Base-by-base conservation (phyloP, 2,888 invertebrate genomes). In the Drosophila testacea region DNA sequence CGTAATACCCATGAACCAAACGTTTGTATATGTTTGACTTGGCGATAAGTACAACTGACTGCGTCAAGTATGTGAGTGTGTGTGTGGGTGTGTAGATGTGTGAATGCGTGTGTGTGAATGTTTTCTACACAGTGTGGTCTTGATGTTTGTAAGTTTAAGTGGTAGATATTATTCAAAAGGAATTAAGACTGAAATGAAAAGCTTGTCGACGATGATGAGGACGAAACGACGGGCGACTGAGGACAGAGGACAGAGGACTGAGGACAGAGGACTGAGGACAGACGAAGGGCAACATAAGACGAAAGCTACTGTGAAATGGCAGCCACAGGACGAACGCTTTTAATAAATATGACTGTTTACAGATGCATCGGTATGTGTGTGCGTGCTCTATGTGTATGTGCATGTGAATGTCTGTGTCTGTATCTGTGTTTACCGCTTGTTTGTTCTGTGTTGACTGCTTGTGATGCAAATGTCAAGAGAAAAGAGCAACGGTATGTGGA, bases 91-190 rank as follows among this genome's bases (percentile, higher is more conserved):
- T 38, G 44, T 11, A 48, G 16, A 50, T 61, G 60, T 67, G 48
- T 34, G 44, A 39, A 39, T 67, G 73, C 28, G 30, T 47, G 44
- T 47, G 52, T 50, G 48, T 46, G 46, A 41, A 52, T 47, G 62
- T 55, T 55, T 66, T 65, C 39, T 63, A 42, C 56, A 42, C 41
- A 65, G 54, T 75, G 79, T 67, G 83, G 69, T 81, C 81, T 69
- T 81, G 84, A 75, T 79, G 89, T 77, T 80, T 87, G 89, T 87
- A 84, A 80, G 82, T 84, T 89, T 84, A 89, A 84, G 89, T 89
- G 83, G 88, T 74, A 74, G 85, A 82, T 87, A 86, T 86, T 89
- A 86, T 86, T 86, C 88, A 86, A 87, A 86, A 87, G 89, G 89
- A 84, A 86, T 86, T 86, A 86, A 80, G 80, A 80, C 74, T 73